A percentile compares a stretch with the other conserved stretches of the same genome.
phyloP scores from a whole-genome alignment of 2,888 invertebrate genomes.

The Nemapogon koenigi region DNA sequence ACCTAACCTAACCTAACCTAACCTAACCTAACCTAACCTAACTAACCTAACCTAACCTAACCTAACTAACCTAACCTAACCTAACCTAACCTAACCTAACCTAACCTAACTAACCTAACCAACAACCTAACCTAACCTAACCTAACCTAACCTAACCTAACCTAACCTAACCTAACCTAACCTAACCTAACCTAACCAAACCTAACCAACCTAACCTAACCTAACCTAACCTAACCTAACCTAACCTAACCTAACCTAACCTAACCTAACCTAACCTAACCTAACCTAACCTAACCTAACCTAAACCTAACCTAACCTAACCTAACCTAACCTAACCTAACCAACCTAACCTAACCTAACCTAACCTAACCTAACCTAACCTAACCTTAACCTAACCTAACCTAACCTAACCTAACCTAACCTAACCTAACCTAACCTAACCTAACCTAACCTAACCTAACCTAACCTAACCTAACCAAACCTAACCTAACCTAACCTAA shows the following conservation, averaged over 20 bases:
- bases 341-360: constrained; percentile 18
- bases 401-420: constrained; percentile 16
- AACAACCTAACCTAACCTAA: constrained; percentile 13
- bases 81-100: constrained; percentile 11
- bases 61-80: constrained; percentile 12
- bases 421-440: constrained; percentile 20
- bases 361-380: constrained; percentile 18
- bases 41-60: constrained; percentile 13
- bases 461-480: constrained; percentile 12
- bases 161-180: constrained; percentile 16
- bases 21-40: constrained; percentile 12
- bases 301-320: constrained; percentile 19
- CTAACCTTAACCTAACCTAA: constrained; percentile 16
- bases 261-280: constrained; percentile 16
- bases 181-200: constrained; percentile 16
- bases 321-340: constrained; percentile 21
- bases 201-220: constrained; percentile 16
- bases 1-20: constrained; percentile 13
- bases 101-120: constrained; percentile 13
- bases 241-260: constrained; percentile 16
- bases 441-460: constrained; percentile 19
- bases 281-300: constrained; percentile 16
- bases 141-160: constrained; percentile 14
- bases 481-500: constrained; percentile 14
- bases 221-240: constrained; percentile 17